Evolutionary conservation across 2,888 invertebrate species (phyloP).

Genomic region (Drosophila flavopinicola): DNA sequence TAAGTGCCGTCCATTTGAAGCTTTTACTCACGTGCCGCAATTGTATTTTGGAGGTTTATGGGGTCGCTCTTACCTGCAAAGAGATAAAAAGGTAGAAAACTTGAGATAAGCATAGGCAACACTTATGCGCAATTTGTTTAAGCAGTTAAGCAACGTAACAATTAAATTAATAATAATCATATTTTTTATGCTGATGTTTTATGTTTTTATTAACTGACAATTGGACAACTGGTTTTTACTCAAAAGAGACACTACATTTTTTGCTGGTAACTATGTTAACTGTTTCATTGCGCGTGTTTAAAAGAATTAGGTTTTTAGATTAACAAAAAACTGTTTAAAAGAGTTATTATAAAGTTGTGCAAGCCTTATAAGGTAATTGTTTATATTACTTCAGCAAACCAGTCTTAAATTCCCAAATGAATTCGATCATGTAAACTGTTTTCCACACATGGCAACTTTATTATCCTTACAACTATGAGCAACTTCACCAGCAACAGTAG

Average conservation of each 20-base stretch:
- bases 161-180: slow-evolving; percentile 59
- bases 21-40: slow-evolving; percentile 77
- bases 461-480: not conserved
- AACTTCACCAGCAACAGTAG: too few relatives aligned
- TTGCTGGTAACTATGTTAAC: slow-evolving; percentile 18
- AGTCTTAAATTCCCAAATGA: not conserved
- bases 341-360: too few relatives aligned
- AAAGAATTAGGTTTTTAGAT: slow-evolving; percentile 13
- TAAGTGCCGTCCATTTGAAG: slow-evolving; percentile 45
- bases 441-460: too few relatives aligned
- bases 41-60: slow-evolving; percentile 63
- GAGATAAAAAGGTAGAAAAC: slow-evolving; percentile 52
- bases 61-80: slow-evolving; percentile 67
- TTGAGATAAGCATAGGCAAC: slow-evolving; percentile 52
- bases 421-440: too few relatives aligned
- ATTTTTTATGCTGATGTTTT: slow-evolving; percentile 25
- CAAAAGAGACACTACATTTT: not conserved
- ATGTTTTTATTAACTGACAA: slow-evolving; percentile 66
- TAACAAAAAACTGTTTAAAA: not conserved
- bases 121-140: slow-evolving; percentile 56
- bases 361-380: too few relatives aligned
- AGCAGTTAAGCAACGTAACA: slow-evolving; percentile 24
- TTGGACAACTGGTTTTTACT: slow-evolving; percentile 46
- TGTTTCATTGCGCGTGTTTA: slow-evolving; percentile 16
- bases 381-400: too few relatives aligned